phyloP scores from a whole-genome alignment of 2,113 vertebrate genomes.

The Tautogolabrus adspersus region DNA sequence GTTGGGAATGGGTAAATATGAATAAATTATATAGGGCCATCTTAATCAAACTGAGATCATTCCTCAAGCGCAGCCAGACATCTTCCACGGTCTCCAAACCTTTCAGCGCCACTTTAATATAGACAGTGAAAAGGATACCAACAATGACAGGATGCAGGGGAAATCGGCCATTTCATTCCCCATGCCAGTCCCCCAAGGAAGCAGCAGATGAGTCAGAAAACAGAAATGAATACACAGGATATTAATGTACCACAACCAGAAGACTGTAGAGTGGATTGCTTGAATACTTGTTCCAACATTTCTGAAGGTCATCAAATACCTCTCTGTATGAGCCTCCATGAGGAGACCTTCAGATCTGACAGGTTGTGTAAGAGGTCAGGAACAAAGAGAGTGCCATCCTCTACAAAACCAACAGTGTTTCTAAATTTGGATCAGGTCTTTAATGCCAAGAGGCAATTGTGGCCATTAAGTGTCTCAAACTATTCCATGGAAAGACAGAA shows the following conservation, averaged over 20 bases:
- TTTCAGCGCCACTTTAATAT: neutral
- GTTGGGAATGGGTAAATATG: too few relatives aligned
- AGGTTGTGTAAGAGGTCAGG: conserved; percentile 12
- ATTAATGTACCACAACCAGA: conserved; percentile 45
- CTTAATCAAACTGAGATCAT: too few relatives aligned
- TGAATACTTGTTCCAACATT: conserved; percentile 25
- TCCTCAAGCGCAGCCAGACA: neutral
- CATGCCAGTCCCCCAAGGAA: conserved; percentile 55
- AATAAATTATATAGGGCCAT: too few relatives aligned
- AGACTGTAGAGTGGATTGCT: neutral
- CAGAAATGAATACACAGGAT: conserved; percentile 69
- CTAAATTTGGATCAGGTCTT: conserved; percentile 26
- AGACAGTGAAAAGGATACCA: conserved; percentile 9
- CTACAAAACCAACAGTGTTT: neutral
- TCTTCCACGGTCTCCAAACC: neutral
- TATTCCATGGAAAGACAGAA: neutral
- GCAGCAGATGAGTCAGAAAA: conserved; percentile 62
- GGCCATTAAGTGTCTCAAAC: conserved; percentile 7
- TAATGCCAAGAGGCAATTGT: conserved; percentile 7
- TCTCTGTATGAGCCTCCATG: neutral
- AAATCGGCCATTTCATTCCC: conserved; percentile 31
- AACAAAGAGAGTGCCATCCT: neutral
- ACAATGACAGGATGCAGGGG: conserved; percentile 67
- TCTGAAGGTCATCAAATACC: conserved; percentile 39
- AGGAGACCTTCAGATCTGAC: conserved; percentile 5